Evolutionary conservation across 2,888 invertebrate genomes (phyloP).

Genomic region (Heliconius ismenius): DNA sequence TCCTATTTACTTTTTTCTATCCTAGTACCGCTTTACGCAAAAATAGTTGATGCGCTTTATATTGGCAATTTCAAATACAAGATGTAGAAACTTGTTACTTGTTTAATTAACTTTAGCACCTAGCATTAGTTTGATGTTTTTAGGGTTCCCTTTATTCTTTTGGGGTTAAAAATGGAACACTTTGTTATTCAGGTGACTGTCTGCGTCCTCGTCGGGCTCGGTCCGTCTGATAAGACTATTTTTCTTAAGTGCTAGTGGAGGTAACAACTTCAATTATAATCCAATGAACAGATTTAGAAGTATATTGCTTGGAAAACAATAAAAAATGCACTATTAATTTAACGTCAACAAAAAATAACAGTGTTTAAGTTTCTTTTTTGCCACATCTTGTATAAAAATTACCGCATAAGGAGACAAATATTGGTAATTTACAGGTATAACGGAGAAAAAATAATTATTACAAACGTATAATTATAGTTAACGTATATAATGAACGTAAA

Average conservation of each 20-base stretch:
- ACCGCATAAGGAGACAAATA: too few relatives aligned
- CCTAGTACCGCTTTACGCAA: constrained; percentile 51
- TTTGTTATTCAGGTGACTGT: not conserved
- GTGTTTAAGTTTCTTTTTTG: constrained; percentile 20
- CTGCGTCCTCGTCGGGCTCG: too few relatives aligned
- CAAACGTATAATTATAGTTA: too few relatives aligned
- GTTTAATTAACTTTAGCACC: constrained; percentile 40
- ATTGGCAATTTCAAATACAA: constrained; percentile 49
- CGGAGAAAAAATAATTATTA: too few relatives aligned
- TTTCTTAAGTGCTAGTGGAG: too few relatives aligned
- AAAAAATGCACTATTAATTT: not conserved
- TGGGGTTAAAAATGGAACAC: not conserved
- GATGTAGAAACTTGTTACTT: constrained; percentile 32
- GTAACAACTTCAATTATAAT: not conserved
- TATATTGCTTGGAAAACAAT: not conserved
- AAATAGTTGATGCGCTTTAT: constrained; percentile 48
- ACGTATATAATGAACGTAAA: too few relatives aligned
- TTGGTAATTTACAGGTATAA: too few relatives aligned
- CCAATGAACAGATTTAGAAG: not conserved
- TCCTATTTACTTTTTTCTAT: constrained; percentile 56
- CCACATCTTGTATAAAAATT: not conserved
- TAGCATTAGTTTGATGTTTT: constrained; percentile 27
- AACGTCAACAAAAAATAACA: not conserved
- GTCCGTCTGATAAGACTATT: too few relatives aligned
- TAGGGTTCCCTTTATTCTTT: not conserved